These are phyloP conservation scores for Augochlorella aurata DNA, from an alignment of 2,888 invertebrate genomes.

Conservation along the genomic window DNA sequence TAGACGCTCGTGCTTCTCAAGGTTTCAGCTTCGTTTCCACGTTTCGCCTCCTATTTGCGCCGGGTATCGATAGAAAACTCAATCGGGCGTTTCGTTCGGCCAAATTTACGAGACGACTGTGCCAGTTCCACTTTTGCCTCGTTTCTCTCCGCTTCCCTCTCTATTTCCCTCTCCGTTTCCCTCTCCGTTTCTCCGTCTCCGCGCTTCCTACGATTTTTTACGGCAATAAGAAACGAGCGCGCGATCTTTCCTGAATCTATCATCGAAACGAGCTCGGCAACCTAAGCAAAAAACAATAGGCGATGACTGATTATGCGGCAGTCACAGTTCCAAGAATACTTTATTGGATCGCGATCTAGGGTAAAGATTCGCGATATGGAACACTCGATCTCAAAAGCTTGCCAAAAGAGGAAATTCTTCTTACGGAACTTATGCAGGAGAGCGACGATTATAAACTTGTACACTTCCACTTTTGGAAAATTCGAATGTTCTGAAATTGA, in stretches of 20 bases:
- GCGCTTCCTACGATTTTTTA: not conserved
- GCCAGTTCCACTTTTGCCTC: constrained; percentile 32
- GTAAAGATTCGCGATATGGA: too few species aligned
- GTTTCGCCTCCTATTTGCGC: constrained; percentile 54
- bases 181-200: not conserved
- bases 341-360: too few species aligned
- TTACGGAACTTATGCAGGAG: too few species aligned
- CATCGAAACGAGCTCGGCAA: not conserved
- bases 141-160: constrained; percentile 13
- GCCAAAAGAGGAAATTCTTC: too few species aligned
- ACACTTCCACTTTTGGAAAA: too few species aligned
- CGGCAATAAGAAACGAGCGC: constrained; percentile 10
- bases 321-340: too few species aligned
- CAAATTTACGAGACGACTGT: constrained; percentile 58
- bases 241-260: not conserved
- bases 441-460: too few species aligned
- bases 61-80: constrained; percentile 55
- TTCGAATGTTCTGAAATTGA: too few species aligned
- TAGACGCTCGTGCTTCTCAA: constrained; percentile 44
- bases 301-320: too few species aligned
- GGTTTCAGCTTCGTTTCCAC: constrained; percentile 37
- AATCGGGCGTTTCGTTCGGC: constrained; percentile 52
- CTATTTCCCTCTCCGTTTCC: too few species aligned
- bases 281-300: too few species aligned
- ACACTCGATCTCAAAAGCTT: too few species aligned